Conservation (phyloP, 1,140 invertebrate species). For the Drosophila sproati region DNA sequence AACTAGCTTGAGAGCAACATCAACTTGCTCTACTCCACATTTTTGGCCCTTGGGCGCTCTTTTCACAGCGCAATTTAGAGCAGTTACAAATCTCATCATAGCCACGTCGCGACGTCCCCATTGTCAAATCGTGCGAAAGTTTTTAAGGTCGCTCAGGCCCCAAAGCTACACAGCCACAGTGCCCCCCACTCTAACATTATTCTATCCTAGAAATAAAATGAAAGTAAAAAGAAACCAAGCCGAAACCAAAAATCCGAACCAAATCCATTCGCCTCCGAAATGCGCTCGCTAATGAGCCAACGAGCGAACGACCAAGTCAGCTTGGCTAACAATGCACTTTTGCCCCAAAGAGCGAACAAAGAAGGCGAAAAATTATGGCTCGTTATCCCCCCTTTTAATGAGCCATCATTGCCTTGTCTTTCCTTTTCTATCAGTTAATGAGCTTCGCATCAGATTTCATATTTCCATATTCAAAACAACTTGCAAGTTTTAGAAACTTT, state of each 20-base stretch:
- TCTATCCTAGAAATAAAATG: not conserved
- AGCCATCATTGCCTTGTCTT: slow-evolving; percentile 3
- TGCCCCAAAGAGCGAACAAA: not conserved
- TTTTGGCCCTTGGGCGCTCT: slow-evolving; percentile 20
- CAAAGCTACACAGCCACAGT: slow-evolving; percentile 13
- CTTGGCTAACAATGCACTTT: slow-evolving; percentile 9
- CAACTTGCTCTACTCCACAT: slow-evolving; percentile 31
- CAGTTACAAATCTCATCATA: slow-evolving; percentile 33
- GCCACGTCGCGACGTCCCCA: slow-evolving; percentile 35
- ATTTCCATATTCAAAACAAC: not conserved
- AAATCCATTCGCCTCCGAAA: not conserved
- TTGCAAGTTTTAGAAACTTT: not conserved
- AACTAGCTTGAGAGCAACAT: slow-evolving; percentile 13
- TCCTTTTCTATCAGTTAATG: not conserved
- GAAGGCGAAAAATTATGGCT: not conserved
- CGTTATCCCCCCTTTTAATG: slow-evolving; percentile 7
- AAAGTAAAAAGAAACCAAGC: not conserved
- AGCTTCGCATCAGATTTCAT: not conserved
- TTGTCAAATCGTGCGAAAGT: slow-evolving; percentile 77
- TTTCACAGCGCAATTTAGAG: slow-evolving; percentile 28
- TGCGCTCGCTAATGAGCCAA: slow-evolving; percentile 21
- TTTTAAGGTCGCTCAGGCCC: slow-evolving; percentile 50
- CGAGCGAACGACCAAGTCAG: not conserved
- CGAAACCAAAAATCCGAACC: not conserved
- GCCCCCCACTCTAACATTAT: not conserved